A percentile compares a stretch with the other conserved stretches of the same genome.
phyloP scores from a whole-genome alignment of 2,113 vertebrate genomes.

The Himantopus leucocephalus region DNA sequence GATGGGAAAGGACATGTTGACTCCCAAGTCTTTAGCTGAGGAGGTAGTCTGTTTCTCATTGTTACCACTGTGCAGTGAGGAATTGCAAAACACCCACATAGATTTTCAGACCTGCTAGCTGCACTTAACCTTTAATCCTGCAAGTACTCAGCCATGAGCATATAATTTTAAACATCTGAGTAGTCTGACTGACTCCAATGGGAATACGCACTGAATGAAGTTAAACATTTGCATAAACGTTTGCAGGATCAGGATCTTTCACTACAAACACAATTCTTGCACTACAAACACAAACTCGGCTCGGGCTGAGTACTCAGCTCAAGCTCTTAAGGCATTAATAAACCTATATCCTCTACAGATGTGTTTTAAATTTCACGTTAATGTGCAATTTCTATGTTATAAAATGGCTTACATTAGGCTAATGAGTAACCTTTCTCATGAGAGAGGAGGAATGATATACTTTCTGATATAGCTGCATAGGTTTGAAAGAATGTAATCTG shows the following conservation, averaged over 20 bases:
- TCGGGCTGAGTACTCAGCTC: not conserved
- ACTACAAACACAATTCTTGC: not conserved
- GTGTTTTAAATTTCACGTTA: not conserved
- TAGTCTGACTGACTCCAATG: constrained; percentile 11
- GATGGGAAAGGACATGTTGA: constrained; percentile 64
- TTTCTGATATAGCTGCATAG: not conserved
- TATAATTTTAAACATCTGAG: constrained; percentile 56
- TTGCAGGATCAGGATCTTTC: constrained; percentile 23
- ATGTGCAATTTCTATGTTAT: not conserved
- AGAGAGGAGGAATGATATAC: not conserved
- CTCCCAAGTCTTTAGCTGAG: constrained; percentile 56
- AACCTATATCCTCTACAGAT: not conserved
- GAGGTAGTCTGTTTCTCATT: constrained; percentile 59
- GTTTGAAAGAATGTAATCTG: not conserved
- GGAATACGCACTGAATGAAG: not conserved
- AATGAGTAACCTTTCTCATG: not conserved
- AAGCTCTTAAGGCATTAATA: not conserved
- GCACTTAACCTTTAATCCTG: constrained; percentile 67
- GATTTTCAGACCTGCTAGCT: constrained; percentile 64
- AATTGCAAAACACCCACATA: constrained; percentile 59
- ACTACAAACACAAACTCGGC: not conserved
- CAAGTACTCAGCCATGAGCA: constrained; percentile 54
- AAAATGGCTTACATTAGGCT: not conserved
- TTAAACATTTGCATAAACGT: constrained; percentile 38
- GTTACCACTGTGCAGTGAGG: constrained; percentile 46